A percentile compares a stretch with the other conserved stretches of the same genome.
Evolutionary conservation across 2,888 invertebrate genomes (phyloP).

Genomic region (Melangyna quadrimaculata): DNA sequence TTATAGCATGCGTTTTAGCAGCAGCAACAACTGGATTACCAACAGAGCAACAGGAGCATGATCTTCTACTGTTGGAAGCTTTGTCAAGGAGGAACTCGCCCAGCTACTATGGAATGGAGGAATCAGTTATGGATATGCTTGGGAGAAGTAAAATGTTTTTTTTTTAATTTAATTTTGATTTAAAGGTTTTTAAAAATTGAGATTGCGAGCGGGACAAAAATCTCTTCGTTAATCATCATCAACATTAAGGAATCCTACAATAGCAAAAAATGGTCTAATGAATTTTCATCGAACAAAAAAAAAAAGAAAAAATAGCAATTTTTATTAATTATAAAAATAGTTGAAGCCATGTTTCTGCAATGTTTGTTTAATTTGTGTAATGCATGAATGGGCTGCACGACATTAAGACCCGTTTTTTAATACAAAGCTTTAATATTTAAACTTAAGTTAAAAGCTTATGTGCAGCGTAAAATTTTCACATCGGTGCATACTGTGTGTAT

Average conservation of each 20-base stretch:
- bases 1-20: constrained; percentile 31
- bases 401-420: too few relatives aligned
- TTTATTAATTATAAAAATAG: too few relatives aligned
- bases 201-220: background rate
- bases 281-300: too few relatives aligned
- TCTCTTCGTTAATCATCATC: background rate
- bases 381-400: too few relatives aligned
- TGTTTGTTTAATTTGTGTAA: too few relatives aligned
- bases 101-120: constrained; percentile 82
- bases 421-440: too few relatives aligned
- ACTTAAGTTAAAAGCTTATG: too few relatives aligned
- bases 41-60: constrained; percentile 86
- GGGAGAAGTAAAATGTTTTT: constrained; percentile 86
- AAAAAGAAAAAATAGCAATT: too few relatives aligned
- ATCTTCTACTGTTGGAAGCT: constrained; percentile 87
- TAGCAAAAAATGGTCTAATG: too few relatives aligned
- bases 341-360: too few relatives aligned
- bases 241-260: background rate
- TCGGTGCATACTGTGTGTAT: too few relatives aligned
- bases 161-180: background rate
- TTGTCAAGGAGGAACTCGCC: constrained; percentile 84
- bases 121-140: constrained; percentile 91
- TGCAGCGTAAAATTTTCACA: too few relatives aligned
- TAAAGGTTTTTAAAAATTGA: background rate
- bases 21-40: constrained; percentile 75